phyloP scores from a whole-genome alignment of 2,797 vertebrate species.

The Sebastes variabilis region DNA sequence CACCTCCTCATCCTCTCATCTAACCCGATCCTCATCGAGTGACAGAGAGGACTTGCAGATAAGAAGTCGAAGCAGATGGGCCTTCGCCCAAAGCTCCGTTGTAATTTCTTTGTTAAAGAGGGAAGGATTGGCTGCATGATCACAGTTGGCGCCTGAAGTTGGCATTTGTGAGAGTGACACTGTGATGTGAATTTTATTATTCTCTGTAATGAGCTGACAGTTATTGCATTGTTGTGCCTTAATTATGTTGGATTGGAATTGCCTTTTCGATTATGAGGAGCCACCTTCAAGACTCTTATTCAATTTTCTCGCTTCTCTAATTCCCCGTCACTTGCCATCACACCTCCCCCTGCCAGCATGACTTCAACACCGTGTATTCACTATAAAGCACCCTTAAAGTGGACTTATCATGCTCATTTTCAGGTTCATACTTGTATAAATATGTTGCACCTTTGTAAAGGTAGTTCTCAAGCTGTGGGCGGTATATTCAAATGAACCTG shows the following conservation, averaged over 20 bases:
- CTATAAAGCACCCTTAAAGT: no score
- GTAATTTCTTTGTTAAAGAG: slow-evolving; percentile 62
- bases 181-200: slow-evolving; percentile 77
- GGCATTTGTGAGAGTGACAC: slow-evolving; percentile 79
- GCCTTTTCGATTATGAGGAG: slow-evolving; percentile 76
- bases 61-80: slow-evolving; percentile 56
- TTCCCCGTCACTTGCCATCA: slow-evolving; percentile 37
- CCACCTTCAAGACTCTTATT: slow-evolving; percentile 69
- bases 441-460: no score
- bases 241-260: slow-evolving; percentile 82
- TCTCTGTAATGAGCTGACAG: slow-evolving; percentile 78
- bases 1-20: slow-evolving; percentile 22
- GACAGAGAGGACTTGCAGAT: slow-evolving; percentile 14
- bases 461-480: no score
- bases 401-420: no score
- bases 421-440: no score
- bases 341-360: no score
- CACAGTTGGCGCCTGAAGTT: slow-evolving; percentile 69
- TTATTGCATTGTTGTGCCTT: slow-evolving; percentile 82
- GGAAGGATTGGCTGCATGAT: slow-evolving; percentile 54
- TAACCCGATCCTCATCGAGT: background rate
- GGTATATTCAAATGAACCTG: no score
- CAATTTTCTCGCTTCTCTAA: slow-evolving; percentile 66
- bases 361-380: no score
- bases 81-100: slow-evolving; percentile 48